phyloP scores from a whole-genome alignment of 2,888 invertebrate species.

The Chaetogeoica ovagalla region DNA sequence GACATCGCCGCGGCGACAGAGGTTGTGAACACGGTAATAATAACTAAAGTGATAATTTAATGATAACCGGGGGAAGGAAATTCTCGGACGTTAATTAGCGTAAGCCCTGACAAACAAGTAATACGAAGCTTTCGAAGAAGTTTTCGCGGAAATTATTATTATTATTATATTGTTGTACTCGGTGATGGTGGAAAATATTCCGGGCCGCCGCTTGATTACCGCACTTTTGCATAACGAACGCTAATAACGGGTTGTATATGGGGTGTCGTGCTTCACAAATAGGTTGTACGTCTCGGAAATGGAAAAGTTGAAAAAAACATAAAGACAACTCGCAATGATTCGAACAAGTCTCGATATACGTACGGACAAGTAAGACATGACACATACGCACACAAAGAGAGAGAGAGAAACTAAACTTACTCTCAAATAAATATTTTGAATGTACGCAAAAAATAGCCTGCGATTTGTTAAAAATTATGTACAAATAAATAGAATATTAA shows the following conservation, averaged over 20 bases:
- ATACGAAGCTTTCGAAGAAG: slow-evolving; percentile 35
- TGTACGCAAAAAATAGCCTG: no score
- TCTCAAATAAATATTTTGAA: no score
- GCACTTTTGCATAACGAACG: slow-evolving; percentile 25
- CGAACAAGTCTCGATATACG: no score
- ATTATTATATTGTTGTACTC: slow-evolving; percentile 9
- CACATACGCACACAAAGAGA: no score
- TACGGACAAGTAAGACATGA: no score
- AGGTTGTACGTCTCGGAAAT: no score
- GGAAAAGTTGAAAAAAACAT: no score
- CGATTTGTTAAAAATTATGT: no score
- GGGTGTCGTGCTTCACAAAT: neutral
- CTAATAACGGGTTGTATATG: neutral
- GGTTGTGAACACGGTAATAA: no score
- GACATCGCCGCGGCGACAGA: neutral
- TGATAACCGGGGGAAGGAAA: slow-evolving; percentile 18
- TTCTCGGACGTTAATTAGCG: slow-evolving; percentile 43
- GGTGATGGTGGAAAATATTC: slow-evolving; percentile 21
- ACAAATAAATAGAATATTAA: no score
- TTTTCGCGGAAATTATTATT: slow-evolving; percentile 18
- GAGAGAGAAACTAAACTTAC: no score
- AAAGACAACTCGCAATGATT: no score
- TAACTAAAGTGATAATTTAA: slow-evolving; percentile 45
- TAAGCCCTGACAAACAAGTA: slow-evolving; percentile 29
- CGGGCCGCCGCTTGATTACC: slow-evolving; percentile 13